Conservation (phyloP, 2,888 invertebrate species). For the Punctoribates punctum region DNA sequence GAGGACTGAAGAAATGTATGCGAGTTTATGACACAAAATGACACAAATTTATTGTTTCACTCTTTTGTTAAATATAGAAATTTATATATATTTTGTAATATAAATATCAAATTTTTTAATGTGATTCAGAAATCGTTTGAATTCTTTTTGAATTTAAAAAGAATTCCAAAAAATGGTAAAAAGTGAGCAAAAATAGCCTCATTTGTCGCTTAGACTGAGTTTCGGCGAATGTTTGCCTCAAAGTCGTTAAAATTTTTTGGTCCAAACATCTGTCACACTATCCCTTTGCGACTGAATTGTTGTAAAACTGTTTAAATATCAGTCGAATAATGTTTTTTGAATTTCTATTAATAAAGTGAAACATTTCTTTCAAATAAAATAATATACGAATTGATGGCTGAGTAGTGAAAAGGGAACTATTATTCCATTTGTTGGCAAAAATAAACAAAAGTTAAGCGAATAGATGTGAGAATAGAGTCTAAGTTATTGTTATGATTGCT, state of each 20-base stretch:
- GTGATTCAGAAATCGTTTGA: no score
- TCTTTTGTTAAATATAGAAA: no score
- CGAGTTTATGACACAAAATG: neutral
- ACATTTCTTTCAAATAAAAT: neutral
- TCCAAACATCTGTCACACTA: constrained; percentile 11
- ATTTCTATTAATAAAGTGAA: constrained; percentile 14
- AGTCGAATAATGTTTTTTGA: constrained; percentile 15
- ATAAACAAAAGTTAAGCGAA: neutral
- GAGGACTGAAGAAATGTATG: neutral
- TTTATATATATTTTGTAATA: no score
- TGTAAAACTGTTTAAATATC: constrained; percentile 3
- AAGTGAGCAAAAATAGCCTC: no score
- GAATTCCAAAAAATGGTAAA: no score
- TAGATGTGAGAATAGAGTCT: constrained; percentile 2
- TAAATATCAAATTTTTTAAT: no score
- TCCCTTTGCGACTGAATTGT: neutral
- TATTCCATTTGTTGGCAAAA: neutral
- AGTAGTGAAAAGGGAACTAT: neutral
- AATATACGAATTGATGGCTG: neutral
- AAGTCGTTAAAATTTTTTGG: constrained; percentile 24
- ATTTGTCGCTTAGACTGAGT: neutral
- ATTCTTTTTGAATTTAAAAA: no score
- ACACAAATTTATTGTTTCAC: no score
- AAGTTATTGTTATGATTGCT: neutral
- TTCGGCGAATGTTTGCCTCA: neutral